Evolutionary conservation across 2,113 vertebrate genomes (phyloP).

Genomic region (Stercorarius parasiticus): DNA sequence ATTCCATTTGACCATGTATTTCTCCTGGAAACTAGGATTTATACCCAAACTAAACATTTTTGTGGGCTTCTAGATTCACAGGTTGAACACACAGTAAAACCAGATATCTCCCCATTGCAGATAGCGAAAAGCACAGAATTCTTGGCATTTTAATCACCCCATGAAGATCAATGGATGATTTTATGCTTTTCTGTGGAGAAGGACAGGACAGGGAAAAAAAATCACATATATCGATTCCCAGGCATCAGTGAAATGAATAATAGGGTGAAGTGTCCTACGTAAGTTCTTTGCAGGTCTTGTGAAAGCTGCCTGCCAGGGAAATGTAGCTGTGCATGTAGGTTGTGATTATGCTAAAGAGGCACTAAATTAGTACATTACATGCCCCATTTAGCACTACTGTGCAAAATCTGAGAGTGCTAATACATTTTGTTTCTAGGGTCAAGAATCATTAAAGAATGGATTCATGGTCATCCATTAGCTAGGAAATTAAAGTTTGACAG

Average conservation of each 20-base stretch:
- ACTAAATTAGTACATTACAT: constrained; percentile 80
- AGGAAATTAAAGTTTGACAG: constrained; percentile 71
- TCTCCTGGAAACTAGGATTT: not conserved
- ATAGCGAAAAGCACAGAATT: not conserved
- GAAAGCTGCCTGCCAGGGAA: constrained; percentile 62
- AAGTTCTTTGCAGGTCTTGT: constrained; percentile 49
- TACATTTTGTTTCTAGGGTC: constrained; percentile 79
- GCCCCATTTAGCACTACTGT: constrained; percentile 78
- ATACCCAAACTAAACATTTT: not conserved
- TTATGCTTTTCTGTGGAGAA: not conserved
- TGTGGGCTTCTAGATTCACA: not conserved
- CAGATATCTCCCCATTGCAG: not conserved
- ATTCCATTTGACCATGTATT: not conserved
- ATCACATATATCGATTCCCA: not conserved
- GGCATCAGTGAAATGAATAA: constrained; percentile 29
- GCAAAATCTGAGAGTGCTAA: constrained; percentile 79
- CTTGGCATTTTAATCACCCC: not conserved
- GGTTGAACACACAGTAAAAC: not conserved
- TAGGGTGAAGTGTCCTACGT: not conserved
- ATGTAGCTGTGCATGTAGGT: constrained; percentile 43
- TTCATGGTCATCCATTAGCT: constrained; percentile 73
- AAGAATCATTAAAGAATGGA: constrained; percentile 79
- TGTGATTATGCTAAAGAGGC: constrained; percentile 74
- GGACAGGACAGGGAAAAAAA: not conserved
- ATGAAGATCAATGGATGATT: constrained; percentile 28